Evolutionary conservation across 1,140 invertebrate species (phyloP).

Genomic region (Zaprionus ghesquierei): DNA sequence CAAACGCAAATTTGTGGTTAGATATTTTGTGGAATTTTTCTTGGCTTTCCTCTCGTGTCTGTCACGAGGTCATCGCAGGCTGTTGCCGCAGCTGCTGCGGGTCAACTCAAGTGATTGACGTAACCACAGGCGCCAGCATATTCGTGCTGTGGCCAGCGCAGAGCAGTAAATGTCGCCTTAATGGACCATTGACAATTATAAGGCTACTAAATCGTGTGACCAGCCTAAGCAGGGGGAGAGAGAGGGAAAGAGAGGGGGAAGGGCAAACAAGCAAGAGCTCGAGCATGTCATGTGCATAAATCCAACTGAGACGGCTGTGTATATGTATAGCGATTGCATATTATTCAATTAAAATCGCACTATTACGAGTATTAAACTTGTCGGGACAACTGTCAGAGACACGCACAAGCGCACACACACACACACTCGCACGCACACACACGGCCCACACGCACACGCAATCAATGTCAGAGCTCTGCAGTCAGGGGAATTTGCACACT

Average conservation of each 20-base stretch:
- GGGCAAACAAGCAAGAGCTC: neutral
- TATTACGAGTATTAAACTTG: constrained; percentile 66
- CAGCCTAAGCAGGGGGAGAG: constrained; percentile 5
- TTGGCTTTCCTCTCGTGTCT: neutral
- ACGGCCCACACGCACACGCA: constrained; percentile 11
- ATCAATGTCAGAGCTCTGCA: constrained; percentile 21
- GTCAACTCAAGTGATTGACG: constrained; percentile 58
- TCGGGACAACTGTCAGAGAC: constrained; percentile 71
- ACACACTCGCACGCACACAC: neutral
- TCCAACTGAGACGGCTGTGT: neutral
- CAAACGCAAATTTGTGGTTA: neutral
- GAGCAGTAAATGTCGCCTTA: constrained; percentile 48
- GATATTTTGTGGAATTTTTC: neutral
- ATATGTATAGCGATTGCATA: constrained; percentile 55
- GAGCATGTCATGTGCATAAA: constrained; percentile 31
- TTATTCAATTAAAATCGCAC: constrained; percentile 81
- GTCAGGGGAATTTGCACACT: constrained; percentile 14
- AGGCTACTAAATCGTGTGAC: constrained; percentile 68
- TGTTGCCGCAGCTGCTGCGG: constrained; percentile 15
- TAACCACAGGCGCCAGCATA: constrained; percentile 51
- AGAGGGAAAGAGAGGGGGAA: neutral
- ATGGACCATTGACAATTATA: constrained; percentile 78
- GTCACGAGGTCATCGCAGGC: constrained; percentile 52
- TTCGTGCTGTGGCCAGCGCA: constrained; percentile 4
- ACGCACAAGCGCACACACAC: constrained; percentile 23